Conservation (phyloP, 2,797 vertebrate genomes). For the Kryptopterus vitreolus region DNA sequence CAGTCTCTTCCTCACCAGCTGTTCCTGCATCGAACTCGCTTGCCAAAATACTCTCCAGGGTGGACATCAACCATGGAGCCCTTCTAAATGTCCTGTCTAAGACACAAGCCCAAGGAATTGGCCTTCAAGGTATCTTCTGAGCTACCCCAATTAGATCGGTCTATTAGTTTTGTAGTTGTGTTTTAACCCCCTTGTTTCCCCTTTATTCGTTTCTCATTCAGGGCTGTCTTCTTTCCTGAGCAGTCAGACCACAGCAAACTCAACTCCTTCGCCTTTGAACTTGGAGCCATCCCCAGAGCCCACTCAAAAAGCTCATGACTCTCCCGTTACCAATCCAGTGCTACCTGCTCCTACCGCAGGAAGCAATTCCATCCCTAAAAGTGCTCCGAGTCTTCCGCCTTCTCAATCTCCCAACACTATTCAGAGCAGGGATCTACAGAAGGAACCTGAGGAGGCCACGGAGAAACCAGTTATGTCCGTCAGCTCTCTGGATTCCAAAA, state of each 20-base stretch:
- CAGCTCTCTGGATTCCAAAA: conserved; percentile 89
- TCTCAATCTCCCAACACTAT: conserved; percentile 67
- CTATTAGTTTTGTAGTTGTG: background rate
- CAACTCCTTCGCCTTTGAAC: conserved; percentile 49
- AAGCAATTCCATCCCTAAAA: conserved; percentile 64
- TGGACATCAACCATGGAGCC: conserved; percentile 86
- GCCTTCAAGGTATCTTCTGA: conserved; percentile 77
- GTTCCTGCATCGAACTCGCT: conserved; percentile 76
- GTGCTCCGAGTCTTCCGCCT: conserved; percentile 44
- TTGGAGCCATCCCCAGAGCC: conserved; percentile 53
- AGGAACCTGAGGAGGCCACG: conserved; percentile 58
- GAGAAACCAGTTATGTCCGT: conserved; percentile 49
- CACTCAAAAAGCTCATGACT: conserved; percentile 43
- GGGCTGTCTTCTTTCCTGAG: conserved; percentile 83
- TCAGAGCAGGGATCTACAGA: conserved; percentile 67
- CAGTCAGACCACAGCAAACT: conserved; percentile 75
- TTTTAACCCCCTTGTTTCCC: background rate
- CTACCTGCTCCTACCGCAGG: conserved; percentile 56
- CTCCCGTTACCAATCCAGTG: conserved; percentile 53
- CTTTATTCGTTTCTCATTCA: conserved; percentile 59
- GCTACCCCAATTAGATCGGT: background rate
- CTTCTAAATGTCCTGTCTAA: conserved; percentile 91
- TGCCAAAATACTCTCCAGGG: conserved; percentile 88
- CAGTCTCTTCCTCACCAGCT: conserved; percentile 57
- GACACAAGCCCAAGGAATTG: conserved; percentile 74